Conservation (phyloP, 2,888 invertebrate genomes). For the Clusia tigrina region DNA sequence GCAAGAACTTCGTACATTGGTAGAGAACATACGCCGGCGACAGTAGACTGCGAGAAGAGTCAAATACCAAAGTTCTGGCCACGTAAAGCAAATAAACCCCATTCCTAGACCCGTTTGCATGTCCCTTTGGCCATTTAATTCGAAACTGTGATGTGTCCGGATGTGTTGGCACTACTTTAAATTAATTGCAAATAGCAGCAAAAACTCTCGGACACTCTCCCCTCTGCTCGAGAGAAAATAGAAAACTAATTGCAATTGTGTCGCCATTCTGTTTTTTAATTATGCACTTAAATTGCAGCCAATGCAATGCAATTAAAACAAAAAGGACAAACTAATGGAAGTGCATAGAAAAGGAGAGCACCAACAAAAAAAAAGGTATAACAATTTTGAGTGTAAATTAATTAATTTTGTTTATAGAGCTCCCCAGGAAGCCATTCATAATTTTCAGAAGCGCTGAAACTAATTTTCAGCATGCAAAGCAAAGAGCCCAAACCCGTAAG, state of each 20-base stretch:
- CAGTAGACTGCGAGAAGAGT: no score
- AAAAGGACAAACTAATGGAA: neutral
- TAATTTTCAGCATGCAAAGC: neutral
- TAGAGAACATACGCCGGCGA: no score
- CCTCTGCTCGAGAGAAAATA: no score
- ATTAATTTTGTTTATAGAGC: neutral
- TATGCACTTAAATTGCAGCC: neutral
- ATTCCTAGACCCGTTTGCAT: no score
- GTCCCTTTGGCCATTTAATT: no score
- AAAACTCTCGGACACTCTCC: no score
- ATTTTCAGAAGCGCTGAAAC: neutral
- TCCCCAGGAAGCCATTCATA: neutral
- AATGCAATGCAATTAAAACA: conserved; percentile 17
- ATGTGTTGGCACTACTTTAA: neutral
- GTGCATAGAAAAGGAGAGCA: neutral
- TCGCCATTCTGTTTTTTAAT: neutral
- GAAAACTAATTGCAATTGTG: conserved; percentile 5
- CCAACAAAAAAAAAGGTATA: neutral
- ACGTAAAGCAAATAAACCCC: no score
- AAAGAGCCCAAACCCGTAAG: no score
- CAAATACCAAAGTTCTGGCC: no score
- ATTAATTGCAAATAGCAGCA: neutral
- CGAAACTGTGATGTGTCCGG: no score
- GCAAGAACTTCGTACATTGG: no score
- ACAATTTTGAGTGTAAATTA: conserved; percentile 8